Evolutionary conservation across 2,113 vertebrate species (phyloP).

Genomic region (Sturnus vulgaris): DNA sequence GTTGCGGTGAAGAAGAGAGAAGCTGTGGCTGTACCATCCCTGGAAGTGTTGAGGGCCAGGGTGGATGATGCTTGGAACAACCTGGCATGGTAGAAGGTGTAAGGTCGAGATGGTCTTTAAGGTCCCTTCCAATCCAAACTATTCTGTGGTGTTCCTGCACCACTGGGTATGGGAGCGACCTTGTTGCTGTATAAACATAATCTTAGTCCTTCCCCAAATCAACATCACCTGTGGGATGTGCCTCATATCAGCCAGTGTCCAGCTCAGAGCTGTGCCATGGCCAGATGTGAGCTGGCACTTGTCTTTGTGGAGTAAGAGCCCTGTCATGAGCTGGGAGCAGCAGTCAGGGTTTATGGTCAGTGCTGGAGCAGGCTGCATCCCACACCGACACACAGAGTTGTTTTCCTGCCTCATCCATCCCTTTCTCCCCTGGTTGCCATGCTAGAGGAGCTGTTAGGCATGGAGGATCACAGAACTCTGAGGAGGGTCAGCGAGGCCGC

Average conservation of each 20-base stretch:
- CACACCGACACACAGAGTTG: rapidly evolving
- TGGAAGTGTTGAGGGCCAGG: neutral
- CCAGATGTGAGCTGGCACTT: neutral
- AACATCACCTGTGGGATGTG: rapidly evolving
- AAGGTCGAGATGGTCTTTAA: neutral
- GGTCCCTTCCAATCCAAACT: neutral
- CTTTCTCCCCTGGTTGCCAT: neutral
- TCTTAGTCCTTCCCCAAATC: neutral
- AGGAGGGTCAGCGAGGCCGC: rapidly evolving
- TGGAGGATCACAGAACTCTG: neutral
- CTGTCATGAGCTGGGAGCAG: neutral
- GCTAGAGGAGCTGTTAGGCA: neutral
- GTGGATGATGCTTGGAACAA: neutral
- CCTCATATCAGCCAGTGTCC: neutral
- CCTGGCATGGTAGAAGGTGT: neutral
- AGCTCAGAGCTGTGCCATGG: rapidly evolving
- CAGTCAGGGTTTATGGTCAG: neutral
- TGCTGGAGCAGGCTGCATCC: neutral
- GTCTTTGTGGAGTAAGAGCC: neutral
- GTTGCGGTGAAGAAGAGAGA: neutral
- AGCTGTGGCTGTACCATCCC: neutral
- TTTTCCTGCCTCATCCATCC: neutral
- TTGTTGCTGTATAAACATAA: rapidly evolving
- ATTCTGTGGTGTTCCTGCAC: neutral
- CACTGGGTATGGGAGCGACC: rapidly evolving